Base-by-base conservation (phyloP, 2,113 vertebrate species). In the Pimephales promelas region DNA sequence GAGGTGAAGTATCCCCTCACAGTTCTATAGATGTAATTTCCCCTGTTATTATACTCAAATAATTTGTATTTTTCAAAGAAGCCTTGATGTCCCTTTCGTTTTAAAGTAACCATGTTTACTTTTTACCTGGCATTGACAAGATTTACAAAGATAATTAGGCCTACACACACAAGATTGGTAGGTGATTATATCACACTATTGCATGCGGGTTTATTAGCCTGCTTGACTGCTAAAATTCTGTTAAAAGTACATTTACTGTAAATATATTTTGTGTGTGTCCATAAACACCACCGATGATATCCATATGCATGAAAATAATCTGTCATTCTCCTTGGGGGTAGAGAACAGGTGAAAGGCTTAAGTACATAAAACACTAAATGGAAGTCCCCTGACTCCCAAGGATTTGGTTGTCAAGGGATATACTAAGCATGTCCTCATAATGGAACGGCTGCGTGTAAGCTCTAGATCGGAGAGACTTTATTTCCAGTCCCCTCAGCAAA, bases 371-470 rank as follows among this genome's bases (percentile, higher is more conserved):
- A 36, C 36, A 45, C n/a, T 61, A 59, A 59, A 77, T 57, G 10
- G 22, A 77, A 57, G 52, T 43, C 75, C 3, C 0, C n/a, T 59
- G 54, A 78, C 18, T 62, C 64, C 43, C 28, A 78, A 34, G 31
- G 45, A 81, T 83, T 70, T 76, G 49, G 59, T n/a, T 71, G 34
- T 81, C 36, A 75, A 20, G 61, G 82, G 70, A 79, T 59, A 20
- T 75, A 72, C 6, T 22, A 52, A 80, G 26, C 59, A 49, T 14
- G 34, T 84, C 54, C 40, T 52, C 49, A 40, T 84, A 81, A 86
- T 61, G 16, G 70, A 57, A 70, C 20, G 26, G 78, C 61, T 81
- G 24, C 61, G 26, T 40, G 5, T 81, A 52, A 79, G 52, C 22
- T 16, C 9, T 43, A 6, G 14, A 43, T 81, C 49, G 10, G 49